These are phyloP conservation scores for Mylabris phalerata DNA, from an alignment of 1,140 invertebrate species.

Conservation along the genomic window DNA sequence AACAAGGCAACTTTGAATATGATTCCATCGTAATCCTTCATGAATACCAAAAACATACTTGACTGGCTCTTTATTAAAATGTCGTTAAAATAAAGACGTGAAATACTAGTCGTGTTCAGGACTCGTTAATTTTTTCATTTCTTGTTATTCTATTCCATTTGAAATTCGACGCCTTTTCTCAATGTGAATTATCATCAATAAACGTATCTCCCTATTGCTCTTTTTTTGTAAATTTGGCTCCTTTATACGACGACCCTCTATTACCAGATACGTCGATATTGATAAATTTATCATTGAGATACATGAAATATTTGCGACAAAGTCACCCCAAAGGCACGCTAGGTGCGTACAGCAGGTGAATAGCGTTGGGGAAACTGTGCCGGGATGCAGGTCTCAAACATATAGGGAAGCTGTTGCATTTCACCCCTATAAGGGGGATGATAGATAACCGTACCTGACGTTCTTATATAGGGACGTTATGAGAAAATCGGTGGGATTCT, in stretches of 20 bases:
- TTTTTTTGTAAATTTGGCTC: neutral
- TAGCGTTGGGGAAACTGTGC: slow-evolving; percentile 10
- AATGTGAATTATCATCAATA: neutral
- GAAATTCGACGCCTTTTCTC: slow-evolving; percentile 9
- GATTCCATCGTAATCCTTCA: slow-evolving; percentile 18
- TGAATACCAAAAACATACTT: slow-evolving; percentile 17
- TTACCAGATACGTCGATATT: too few relatives aligned
- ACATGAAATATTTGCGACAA: neutral
- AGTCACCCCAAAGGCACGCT: slow-evolving; percentile 7
- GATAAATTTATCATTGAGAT: too few relatives aligned
- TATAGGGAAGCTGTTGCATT: slow-evolving; percentile 15
- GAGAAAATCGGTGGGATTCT: slow-evolving; percentile 23
- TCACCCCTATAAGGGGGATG: slow-evolving; percentile 25
- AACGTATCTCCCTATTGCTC: neutral
- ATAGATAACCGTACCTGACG: slow-evolving; percentile 28
- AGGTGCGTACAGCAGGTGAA: too few relatives aligned
- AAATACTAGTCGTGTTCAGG: neutral
- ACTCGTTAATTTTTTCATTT: neutral
- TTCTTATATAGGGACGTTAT: slow-evolving; percentile 14
- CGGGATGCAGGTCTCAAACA: slow-evolving; percentile 5
- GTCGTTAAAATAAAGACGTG: slow-evolving; percentile 12
- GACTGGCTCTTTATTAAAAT: slow-evolving; percentile 24
- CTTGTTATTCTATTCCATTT: neutral
- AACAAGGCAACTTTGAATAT: slow-evolving; percentile 19
- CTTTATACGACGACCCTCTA: too few relatives aligned